Evolutionary conservation across 2,797 vertebrate species (phyloP), one percentile per base, ranked within the genome.

Genomic region (Otolemur crassicaudatus): DNA sequence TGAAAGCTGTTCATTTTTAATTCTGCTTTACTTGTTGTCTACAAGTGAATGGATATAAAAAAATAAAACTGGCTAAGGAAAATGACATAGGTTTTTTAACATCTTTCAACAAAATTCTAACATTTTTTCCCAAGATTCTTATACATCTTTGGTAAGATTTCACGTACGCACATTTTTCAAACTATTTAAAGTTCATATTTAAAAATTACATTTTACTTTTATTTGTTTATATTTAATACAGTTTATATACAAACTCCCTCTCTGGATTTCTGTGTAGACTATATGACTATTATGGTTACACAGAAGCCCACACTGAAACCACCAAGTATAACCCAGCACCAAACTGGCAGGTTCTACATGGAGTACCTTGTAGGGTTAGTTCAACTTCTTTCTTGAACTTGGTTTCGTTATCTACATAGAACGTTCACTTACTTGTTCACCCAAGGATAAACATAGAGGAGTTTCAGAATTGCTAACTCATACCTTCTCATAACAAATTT

Each of bases 121-220:
- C 61, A 79, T 79, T 76, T 82, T 94, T 22, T 65, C 25, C 22
- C 92, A 94, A 87, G 23, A 37, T 12, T 37, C 13, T 77, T 79
- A 25, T 31, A 60, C 46, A 23, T 49, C 10, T 92, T 87, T 61
- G 5, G 4, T 34, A 63, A 69, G 25, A 80, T 79, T 90, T 75
- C 25, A 40, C 12, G 23, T 19, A 43, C 10, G 25, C 56, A 40
- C 3, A 22, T 88, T 85, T 61, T 72, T 67, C 20, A 76, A 90
- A 75, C 13, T 83, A 46, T 73, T 83, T 87, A 72, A 87, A 60
- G 19, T 43, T 7, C n/a, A 25, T 56, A 34, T 60, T 93, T 81
- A 49, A 65, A 83, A 93, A 58, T 63, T 82, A 5, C 17, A 56
- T 20, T 89, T 92, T 56, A 67, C 72, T 63, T 77, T 70, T 46